phyloP scores from a whole-genome alignment of 2,888 invertebrate genomes.

The Pasiphila rectangulata region DNA sequence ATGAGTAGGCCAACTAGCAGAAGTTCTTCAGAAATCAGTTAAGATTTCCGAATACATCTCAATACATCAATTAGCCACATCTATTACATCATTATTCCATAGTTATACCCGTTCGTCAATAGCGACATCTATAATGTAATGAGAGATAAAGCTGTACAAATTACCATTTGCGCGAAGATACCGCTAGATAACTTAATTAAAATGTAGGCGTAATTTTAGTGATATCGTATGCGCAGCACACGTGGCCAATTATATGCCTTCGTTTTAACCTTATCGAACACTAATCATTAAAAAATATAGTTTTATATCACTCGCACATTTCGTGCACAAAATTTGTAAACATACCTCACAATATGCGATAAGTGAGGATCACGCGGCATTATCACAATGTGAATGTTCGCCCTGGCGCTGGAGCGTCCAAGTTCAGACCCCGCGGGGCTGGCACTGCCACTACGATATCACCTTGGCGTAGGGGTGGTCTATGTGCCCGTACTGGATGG shows the following conservation, averaged over 20 bases:
- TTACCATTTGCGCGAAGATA: constrained; percentile 17
- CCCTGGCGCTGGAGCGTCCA: not conserved
- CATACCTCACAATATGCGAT: constrained; percentile 33
- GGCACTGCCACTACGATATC: constrained; percentile 54
- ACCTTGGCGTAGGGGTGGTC: constrained; percentile 89
- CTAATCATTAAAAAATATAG: constrained; percentile 48
- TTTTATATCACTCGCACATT: constrained; percentile 46
- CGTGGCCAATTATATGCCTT: constrained; percentile 28
- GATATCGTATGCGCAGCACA: constrained; percentile 40
- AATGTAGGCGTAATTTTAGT: constrained; percentile 37
- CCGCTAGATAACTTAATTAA: constrained; percentile 24
- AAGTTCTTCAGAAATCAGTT: too few relatives aligned
- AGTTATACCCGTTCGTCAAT: constrained; percentile 7
- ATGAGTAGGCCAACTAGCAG: too few relatives aligned
- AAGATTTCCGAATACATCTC: constrained; percentile 2
- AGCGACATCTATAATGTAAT: constrained; percentile 6
- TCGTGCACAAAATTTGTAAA: constrained; percentile 43
- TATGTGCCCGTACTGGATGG: constrained; percentile 94
- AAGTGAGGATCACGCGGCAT: constrained; percentile 32
- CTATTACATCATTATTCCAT: constrained; percentile 11
- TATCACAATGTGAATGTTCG: constrained; percentile 10
- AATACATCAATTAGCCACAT: constrained; percentile 6
- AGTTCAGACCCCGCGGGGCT: constrained; percentile 1
- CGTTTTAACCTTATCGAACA: constrained; percentile 47
- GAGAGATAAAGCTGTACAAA: constrained; percentile 17